Evolutionary conservation across 1,140 invertebrate genomes (phyloP).

Genomic region (Ptiloglossa arizonensis): DNA sequence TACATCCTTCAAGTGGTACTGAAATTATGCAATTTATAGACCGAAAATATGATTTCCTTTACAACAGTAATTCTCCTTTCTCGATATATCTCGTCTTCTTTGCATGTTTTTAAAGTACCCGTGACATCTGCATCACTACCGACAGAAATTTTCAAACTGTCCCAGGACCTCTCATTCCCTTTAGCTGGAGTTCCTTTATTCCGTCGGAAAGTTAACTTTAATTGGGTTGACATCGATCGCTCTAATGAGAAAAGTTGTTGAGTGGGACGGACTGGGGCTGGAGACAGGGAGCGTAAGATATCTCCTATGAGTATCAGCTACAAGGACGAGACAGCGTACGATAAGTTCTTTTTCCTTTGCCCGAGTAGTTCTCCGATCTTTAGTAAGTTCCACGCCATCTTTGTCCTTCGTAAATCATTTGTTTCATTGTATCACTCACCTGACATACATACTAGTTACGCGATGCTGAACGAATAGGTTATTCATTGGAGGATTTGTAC

Average conservation of each 20-base stretch:
- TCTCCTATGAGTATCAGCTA: constrained; percentile 47
- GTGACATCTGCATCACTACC: constrained; percentile 41
- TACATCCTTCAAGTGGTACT: constrained; percentile 7
- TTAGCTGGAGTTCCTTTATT: constrained; percentile 51
- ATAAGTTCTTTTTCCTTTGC: constrained; percentile 41
- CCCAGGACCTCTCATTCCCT: constrained; percentile 19
- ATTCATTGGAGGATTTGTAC: too few species aligned
- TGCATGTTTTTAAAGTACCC: constrained; percentile 27
- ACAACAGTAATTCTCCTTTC: background rate
- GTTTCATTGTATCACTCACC: background rate
- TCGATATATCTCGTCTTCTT: background rate
- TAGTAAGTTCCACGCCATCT: background rate
- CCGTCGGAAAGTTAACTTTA: constrained; percentile 69
- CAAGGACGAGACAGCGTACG: constrained; percentile 40
- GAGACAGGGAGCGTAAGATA: background rate
- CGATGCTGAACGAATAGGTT: too few species aligned
- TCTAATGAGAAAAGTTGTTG: constrained; percentile 75
- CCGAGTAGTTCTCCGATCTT: constrained; percentile 23
- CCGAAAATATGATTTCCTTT: constrained; percentile 18
- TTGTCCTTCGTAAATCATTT: background rate
- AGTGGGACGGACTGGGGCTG: background rate
- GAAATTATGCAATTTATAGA: background rate
- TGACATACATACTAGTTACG: background rate
- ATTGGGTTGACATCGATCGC: constrained; percentile 74
- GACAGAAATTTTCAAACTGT: constrained; percentile 39